phyloP scores from a whole-genome alignment of 2,113 vertebrate genomes.

The Caloenas nicobarica region DNA sequence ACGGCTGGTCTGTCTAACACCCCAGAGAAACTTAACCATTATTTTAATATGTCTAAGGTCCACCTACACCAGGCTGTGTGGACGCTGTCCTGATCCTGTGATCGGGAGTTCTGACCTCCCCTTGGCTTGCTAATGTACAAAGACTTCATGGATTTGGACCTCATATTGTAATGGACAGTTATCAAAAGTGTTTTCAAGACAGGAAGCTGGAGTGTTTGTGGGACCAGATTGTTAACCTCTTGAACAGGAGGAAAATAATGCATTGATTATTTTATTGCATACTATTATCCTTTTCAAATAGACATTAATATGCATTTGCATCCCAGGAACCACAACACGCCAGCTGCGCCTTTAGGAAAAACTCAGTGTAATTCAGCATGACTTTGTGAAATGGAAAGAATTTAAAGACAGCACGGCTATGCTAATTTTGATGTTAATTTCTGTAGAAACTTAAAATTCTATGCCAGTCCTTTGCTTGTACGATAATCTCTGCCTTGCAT shows the following conservation, averaged over 20 bases:
- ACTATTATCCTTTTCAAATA: neutral
- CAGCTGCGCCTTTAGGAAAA: slow-evolving; percentile 36
- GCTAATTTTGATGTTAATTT: slow-evolving; percentile 54
- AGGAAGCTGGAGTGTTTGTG: neutral
- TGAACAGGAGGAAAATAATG: neutral
- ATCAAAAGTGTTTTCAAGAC: neutral
- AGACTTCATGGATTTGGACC: neutral
- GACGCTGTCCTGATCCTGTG: neutral
- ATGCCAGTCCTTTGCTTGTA: neutral
- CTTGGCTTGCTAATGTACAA: neutral
- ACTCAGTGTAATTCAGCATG: neutral
- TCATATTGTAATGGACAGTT: neutral
- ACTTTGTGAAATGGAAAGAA: slow-evolving; percentile 11
- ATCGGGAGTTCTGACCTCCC: neutral
- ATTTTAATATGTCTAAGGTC: neutral
- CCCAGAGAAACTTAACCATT: neutral
- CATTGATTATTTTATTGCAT: neutral
- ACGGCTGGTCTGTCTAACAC: neutral
- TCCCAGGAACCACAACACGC: neutral
- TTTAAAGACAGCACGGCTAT: slow-evolving; percentile 4
- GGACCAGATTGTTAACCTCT: neutral
- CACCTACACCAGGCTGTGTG: neutral
- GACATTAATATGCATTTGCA: slow-evolving; percentile 21
- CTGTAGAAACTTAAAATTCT: slow-evolving; percentile 32
- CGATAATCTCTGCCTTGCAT: slow-evolving; percentile 7